A percentile compares a stretch with the other conserved stretches of the same genome.
Conservation (phyloP, 2,888 invertebrate genomes). For the Hypomecis atomaria region DNA sequence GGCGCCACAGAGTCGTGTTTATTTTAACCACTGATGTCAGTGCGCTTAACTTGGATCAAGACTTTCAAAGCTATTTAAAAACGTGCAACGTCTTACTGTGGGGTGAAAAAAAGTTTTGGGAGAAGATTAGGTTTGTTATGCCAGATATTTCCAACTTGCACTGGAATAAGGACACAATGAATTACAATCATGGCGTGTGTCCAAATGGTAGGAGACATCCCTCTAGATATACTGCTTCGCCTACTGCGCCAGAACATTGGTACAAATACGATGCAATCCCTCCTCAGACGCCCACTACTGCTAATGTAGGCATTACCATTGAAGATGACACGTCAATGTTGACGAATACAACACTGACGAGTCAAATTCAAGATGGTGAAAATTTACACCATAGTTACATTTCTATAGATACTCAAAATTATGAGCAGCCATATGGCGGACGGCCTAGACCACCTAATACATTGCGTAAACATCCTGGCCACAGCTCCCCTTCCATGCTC, state of each 20-base stretch:
- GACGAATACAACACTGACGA: constrained; percentile 85
- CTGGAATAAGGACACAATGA: constrained; percentile 84
- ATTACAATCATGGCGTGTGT: constrained; percentile 81
- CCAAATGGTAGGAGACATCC: constrained; percentile 85
- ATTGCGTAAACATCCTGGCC: constrained; percentile 75
- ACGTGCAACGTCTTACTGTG: constrained; percentile 90
- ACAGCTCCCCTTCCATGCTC: constrained; percentile 76
- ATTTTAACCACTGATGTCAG: constrained; percentile 87
- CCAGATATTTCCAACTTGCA: constrained; percentile 89
- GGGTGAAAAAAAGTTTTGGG: constrained; percentile 95
- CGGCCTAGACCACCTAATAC: constrained; percentile 78
- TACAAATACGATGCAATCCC: constrained; percentile 88
- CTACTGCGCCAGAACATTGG: constrained; percentile 89
- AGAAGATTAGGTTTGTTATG: constrained; percentile 92
- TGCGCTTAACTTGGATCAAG: constrained; percentile 89
- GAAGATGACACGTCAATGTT: constrained; percentile 86
- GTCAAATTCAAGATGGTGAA: constrained; percentile 87
- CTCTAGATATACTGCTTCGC: constrained; percentile 89
- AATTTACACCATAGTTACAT: constrained; percentile 88
- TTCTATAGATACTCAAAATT: constrained; percentile 86
- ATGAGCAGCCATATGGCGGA: constrained; percentile 79
- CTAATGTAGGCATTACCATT: constrained; percentile 80
- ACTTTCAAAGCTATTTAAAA: constrained; percentile 89
- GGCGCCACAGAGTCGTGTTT: constrained; percentile 85
- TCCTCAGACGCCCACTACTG: constrained; percentile 80